phyloP scores from a whole-genome alignment of 1,140 invertebrate genomes.

The Microplitis demolitor region DNA sequence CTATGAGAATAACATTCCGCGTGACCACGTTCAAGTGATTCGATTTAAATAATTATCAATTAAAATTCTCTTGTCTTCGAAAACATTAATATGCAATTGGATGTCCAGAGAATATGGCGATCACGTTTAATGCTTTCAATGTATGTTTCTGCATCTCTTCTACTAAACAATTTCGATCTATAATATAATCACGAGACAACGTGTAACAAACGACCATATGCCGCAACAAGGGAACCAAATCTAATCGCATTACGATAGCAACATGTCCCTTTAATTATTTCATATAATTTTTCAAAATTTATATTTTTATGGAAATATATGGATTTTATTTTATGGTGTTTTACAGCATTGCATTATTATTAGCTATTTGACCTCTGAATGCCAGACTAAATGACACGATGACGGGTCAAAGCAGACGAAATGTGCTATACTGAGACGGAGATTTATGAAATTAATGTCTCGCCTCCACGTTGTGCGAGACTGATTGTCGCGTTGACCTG shows the following conservation, averaged over 20 bases:
- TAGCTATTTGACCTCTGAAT: background rate
- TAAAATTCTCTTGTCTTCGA: constrained; percentile 13
- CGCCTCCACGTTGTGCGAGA: background rate
- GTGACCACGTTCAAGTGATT: background rate
- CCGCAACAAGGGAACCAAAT: constrained; percentile 28
- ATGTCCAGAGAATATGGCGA: background rate
- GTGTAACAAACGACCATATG: constrained; percentile 21
- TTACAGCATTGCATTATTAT: no score
- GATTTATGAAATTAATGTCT: constrained; percentile 15
- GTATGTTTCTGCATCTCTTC: constrained; percentile 2
- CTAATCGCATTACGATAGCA: constrained; percentile 41
- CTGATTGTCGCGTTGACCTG: background rate
- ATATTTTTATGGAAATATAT: background rate
- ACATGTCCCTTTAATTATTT: background rate
- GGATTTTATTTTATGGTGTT: background rate
- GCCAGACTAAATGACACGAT: background rate
- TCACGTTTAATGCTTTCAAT: constrained; percentile 1
- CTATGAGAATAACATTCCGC: background rate
- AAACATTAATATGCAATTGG: constrained; percentile 12
- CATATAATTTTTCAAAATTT: background rate
- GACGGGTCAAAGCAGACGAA: background rate
- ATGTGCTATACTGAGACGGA: background rate
- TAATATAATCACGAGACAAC: constrained; percentile 12
- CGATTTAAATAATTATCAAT: constrained; percentile 16
- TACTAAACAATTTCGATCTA: constrained; percentile 7